These are phyloP conservation scores for Drosophila kambysellisi DNA, from an alignment of 2,888 invertebrate species.

Conservation along the genomic window DNA sequence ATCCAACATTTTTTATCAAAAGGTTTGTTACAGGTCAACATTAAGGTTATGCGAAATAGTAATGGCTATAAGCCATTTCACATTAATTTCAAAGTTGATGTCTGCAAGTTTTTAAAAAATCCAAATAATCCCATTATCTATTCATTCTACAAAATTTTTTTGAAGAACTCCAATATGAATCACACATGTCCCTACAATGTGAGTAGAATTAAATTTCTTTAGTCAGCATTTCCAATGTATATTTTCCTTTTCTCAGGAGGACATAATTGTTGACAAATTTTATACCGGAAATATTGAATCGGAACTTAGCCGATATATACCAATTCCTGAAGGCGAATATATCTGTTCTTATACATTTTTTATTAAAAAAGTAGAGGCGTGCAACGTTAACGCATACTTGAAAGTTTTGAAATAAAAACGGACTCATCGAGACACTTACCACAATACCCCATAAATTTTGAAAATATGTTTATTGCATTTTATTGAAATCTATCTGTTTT, in stretches of 20 bases:
- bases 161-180: background rate
- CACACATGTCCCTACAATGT: background rate
- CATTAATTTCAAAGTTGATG: background rate
- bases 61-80: constrained; percentile 2
- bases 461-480: background rate
- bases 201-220: background rate
- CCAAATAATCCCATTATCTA: background rate
- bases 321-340: background rate
- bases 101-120: background rate
- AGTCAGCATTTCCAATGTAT: background rate
- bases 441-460: no score
- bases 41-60: background rate
- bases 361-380: background rate
- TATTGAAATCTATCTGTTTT: background rate
- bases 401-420: background rate
- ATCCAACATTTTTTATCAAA: background rate
- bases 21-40: background rate
- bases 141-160: background rate
- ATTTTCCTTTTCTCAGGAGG: background rate
- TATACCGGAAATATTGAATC: background rate
- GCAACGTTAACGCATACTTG: background rate
- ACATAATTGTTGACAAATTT: background rate
- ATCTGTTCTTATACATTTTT: fast-evolving
- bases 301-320: background rate
- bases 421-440: background rate